Base-by-base conservation (phyloP, 2,113 vertebrate genomes). In the Mormyrus iriodes region DNA sequence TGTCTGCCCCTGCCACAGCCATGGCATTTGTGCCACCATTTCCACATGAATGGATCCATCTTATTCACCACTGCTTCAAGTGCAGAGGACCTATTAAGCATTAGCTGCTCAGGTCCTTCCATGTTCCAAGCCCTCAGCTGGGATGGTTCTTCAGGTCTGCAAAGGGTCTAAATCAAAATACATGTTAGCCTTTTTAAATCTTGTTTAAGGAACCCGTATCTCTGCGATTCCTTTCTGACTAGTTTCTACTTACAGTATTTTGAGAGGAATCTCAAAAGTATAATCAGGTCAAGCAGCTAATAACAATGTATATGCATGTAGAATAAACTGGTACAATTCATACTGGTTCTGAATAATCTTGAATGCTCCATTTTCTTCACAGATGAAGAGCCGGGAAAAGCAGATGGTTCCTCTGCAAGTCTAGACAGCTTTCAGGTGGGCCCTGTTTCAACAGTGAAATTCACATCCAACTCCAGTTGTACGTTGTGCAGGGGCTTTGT, bases 301-400 rank as follows among this genome's bases (percentile, higher is more conserved):
- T 27, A 12, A 69, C 3, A 12, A 15, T 52, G 85, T 52, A 21
- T 24, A 19, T 42, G 51, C 35, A 9, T 51, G 51, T 4, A 17
- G 49, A 65, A 27, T 87, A 35, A 61, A 65, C 13, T 65, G 39
- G 24, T 85, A 19, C 46, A 12, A n/a, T 53, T 84, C 4, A 12
- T 44, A 35, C 87, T 51, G n/a, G 55, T 21, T 83, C 44, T 35
- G 79, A 58, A 88, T 89, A 73, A 88, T n/a, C 13, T 9, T 42
- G 58, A 51, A 79, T 42, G 83, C 42, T 90, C 15, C 27, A 44
- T 53, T 51, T 93, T 87, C 88, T 89, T 52, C 24, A 90, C 94
- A 98, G 98, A 99, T 92, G 98, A 99, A 88, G 98, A 99, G 88
- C 95, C 96, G 76, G 96, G 95, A 93, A 99, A 97, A 94, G 88